Conservation (phyloP, 2,113 vertebrate genomes). For the Phainopepla nitens region DNA sequence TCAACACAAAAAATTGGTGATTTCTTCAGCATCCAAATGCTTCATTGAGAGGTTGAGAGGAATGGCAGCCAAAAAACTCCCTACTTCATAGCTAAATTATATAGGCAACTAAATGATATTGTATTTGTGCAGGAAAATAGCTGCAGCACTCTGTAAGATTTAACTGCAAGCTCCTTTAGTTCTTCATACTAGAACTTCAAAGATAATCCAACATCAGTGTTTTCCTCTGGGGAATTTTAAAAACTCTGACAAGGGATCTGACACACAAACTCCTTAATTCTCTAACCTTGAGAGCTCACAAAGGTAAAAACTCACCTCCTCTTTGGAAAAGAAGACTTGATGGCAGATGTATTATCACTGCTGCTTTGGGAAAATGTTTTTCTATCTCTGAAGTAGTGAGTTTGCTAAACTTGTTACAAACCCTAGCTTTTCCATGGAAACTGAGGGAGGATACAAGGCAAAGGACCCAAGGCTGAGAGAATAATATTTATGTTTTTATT, state of each 20-base stretch:
- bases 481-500: neutral
- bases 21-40: neutral
- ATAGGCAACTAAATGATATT: neutral
- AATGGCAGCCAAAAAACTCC: neutral
- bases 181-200: neutral
- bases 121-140: neutral
- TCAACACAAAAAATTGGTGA: neutral
- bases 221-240: neutral
- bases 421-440: neutral
- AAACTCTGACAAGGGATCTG: neutral
- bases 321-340: neutral
- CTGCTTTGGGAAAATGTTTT: neutral
- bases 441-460: neutral
- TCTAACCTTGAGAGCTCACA: neutral
- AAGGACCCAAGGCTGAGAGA: neutral
- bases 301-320: neutral
- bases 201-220: neutral
- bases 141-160: neutral
- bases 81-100: neutral
- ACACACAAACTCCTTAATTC: neutral
- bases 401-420: neutral
- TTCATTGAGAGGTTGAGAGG: neutral
- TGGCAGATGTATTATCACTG: neutral
- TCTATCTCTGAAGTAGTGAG: neutral
- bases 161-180: neutral